phyloP scores from a whole-genome alignment of 2,888 invertebrate genomes.

The Sphecodes monilicornis region DNA sequence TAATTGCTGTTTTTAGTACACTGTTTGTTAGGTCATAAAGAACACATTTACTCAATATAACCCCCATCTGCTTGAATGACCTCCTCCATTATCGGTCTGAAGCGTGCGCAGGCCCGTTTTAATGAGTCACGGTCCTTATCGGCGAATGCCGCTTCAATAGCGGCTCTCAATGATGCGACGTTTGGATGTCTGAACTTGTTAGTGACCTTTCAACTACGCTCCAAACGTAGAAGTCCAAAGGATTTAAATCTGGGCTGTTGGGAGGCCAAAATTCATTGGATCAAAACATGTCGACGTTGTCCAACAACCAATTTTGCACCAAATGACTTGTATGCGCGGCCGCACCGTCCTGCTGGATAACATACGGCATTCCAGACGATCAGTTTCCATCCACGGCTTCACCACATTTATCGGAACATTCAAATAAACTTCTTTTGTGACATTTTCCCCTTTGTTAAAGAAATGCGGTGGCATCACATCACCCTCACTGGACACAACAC shows the following conservation, averaged over 20 bases:
- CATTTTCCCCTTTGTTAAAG: too few relatives aligned
- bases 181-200: neutral
- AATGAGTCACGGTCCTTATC: neutral
- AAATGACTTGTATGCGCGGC: too few relatives aligned
- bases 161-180: too few relatives aligned
- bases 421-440: too few relatives aligned
- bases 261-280: slow-evolving; percentile 16
- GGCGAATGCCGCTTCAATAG: neutral
- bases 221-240: slow-evolving; percentile 9
- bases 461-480: too few relatives aligned
- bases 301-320: neutral
- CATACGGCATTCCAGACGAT: too few relatives aligned
- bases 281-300: slow-evolving; percentile 16
- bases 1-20: neutral
- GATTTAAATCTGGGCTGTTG: slow-evolving; percentile 10
- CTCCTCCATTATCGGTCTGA: neutral
- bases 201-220: neutral
- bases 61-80: neutral
- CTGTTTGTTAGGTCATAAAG: too few relatives aligned
- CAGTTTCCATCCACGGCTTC: too few relatives aligned
- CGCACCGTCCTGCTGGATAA: too few relatives aligned
- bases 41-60: neutral
- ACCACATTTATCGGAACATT: too few relatives aligned
- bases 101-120: neutral
- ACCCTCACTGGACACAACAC: too few relatives aligned